Evolutionary conservation across 2,888 invertebrate genomes (phyloP).

Genomic region (Steinernema carpocapsae): DNA sequence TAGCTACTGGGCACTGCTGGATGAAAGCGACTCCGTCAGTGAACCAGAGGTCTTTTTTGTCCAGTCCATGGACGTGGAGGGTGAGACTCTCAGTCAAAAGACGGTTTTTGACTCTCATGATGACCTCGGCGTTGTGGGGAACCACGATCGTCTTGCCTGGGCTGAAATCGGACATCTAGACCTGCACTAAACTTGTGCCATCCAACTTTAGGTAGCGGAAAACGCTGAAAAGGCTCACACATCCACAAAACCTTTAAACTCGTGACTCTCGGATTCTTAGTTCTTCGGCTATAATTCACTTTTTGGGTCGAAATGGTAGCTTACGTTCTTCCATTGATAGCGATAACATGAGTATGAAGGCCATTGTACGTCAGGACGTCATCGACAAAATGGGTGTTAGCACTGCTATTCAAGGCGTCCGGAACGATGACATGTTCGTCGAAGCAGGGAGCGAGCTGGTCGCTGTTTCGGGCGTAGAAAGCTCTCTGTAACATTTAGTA

Average conservation of each 20-base stretch:
- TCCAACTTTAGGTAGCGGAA: neutral
- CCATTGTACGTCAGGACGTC: slow-evolving; percentile 47
- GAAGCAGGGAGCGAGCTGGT: slow-evolving; percentile 47
- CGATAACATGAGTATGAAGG: slow-evolving; percentile 52
- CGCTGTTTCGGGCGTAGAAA: slow-evolving; percentile 47
- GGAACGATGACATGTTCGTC: slow-evolving; percentile 39
- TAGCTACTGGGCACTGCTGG: slow-evolving; percentile 63
- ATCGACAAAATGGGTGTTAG: slow-evolving; percentile 39
- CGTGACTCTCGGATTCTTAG: neutral
- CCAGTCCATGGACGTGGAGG: slow-evolving; percentile 64
- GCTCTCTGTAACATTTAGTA: slow-evolving; percentile 44
- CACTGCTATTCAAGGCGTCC: slow-evolving; percentile 52
- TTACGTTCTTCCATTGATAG: slow-evolving; percentile 59
- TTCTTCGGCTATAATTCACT: neutral
- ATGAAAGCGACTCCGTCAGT: slow-evolving; percentile 63
- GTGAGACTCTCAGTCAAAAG: slow-evolving; percentile 58
- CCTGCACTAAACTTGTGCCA: neutral
- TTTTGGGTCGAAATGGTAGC: neutral
- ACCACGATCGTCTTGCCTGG: slow-evolving; percentile 63
- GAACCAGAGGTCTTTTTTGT: slow-evolving; percentile 62
- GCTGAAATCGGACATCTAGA: slow-evolving; percentile 44
- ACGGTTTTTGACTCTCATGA: slow-evolving; percentile 58
- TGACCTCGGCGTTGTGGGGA: slow-evolving; percentile 58
- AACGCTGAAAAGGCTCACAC: neutral
- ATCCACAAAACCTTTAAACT: neutral